phyloP scores from a whole-genome alignment of 2,888 invertebrate genomes.

The Cryptocheilus praepositus region DNA sequence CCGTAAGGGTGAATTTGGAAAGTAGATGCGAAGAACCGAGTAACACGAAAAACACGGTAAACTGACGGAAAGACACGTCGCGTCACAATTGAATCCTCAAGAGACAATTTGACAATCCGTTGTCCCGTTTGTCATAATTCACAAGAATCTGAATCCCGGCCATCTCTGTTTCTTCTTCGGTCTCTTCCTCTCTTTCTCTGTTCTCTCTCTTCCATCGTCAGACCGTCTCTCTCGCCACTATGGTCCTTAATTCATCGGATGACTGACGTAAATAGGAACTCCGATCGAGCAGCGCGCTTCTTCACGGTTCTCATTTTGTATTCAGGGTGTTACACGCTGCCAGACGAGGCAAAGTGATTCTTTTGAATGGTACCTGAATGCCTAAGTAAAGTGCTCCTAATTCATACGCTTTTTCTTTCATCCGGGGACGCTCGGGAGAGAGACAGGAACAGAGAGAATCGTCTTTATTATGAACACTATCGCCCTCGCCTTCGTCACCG shows the following conservation, averaged over 20 bases:
- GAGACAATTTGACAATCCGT: conserved; percentile 39
- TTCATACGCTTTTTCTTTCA: conserved; percentile 51
- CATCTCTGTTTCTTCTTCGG: conserved; percentile 18
- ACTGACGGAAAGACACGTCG: no score
- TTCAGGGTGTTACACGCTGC: conserved; percentile 59
- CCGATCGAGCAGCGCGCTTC: conserved; percentile 56
- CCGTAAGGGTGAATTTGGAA: no score
- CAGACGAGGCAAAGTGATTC: conserved; percentile 61
- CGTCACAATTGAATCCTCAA: conserved; percentile 14
- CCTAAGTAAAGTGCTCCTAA: conserved; percentile 55
- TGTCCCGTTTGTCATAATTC: conserved; percentile 43
- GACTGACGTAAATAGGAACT: conserved; percentile 68
- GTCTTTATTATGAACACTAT: conserved; percentile 41
- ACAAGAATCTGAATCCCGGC: conserved; percentile 30
- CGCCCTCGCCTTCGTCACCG: conserved; percentile 21
- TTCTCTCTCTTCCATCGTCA: background rate
- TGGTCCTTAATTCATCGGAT: conserved; percentile 62
- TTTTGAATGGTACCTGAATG: conserved; percentile 54
- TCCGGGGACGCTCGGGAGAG: background rate
- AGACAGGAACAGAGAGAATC: conserved; percentile 11
- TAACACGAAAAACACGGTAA: no score
- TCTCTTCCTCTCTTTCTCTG: conserved; percentile 1
- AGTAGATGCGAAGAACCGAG: no score
- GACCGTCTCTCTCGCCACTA: conserved; percentile 23
- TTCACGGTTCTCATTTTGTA: conserved; percentile 65